phyloP scores from a whole-genome alignment of 2,113 vertebrate genomes.

The Chitala chitala region DNA sequence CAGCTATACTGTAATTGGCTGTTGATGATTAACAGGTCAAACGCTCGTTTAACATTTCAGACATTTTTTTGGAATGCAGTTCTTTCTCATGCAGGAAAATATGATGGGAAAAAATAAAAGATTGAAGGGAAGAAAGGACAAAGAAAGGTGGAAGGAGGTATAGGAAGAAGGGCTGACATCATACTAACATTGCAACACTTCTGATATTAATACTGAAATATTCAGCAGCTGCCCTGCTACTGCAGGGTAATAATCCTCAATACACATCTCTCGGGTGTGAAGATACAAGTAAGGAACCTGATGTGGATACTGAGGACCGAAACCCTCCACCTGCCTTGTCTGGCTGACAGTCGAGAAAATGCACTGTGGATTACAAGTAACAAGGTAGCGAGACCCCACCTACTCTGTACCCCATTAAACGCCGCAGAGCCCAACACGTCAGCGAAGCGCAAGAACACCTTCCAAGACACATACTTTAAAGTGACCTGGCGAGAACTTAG shows the following conservation, averaged over 20 bases:
- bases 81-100: neutral
- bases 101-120: neutral
- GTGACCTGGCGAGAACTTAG: no score
- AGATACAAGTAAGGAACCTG: neutral
- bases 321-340: neutral
- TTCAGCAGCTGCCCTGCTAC: slow-evolving; percentile 14
- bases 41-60: no score
- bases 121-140: neutral
- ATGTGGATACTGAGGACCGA: neutral
- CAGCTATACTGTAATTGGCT: no score
- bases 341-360: neutral
- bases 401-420: neutral
- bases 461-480: no score
- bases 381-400: no score
- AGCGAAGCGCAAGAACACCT: no score
- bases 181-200: neutral
- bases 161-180: neutral
- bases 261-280: neutral
- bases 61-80: no score
- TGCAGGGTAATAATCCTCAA: neutral
- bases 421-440: neutral
- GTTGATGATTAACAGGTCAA: no score
- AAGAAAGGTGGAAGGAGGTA: neutral
- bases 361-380: neutral
- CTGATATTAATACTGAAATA: slow-evolving; percentile 24